Evolutionary conservation across 1,140 invertebrate genomes (phyloP).

Genomic region (Zaprionus gabonicus): DNA sequence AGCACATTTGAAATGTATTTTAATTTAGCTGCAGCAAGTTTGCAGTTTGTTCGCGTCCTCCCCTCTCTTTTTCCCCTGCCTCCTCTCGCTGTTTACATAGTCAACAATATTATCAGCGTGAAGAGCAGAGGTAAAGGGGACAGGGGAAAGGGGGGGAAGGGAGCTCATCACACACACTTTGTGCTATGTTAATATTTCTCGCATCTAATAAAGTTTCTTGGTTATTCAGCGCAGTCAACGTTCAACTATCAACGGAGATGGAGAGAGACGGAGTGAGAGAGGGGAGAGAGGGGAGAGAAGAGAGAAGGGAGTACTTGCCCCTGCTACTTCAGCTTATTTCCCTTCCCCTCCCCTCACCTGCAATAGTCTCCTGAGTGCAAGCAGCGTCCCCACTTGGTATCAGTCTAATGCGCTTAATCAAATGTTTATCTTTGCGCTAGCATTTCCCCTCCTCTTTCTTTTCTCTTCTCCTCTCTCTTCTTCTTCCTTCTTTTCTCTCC

Average conservation of each 20-base stretch:
- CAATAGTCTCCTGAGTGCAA: neutral
- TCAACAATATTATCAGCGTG: neutral
- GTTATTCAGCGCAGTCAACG: slow-evolving; percentile 34
- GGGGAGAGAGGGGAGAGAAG: too few relatives aligned
- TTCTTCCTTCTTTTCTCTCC: neutral
- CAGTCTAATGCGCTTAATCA: slow-evolving; percentile 75
- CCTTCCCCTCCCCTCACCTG: slow-evolving; percentile 37
- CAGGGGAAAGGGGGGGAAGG: neutral
- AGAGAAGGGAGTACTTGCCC: too few relatives aligned
- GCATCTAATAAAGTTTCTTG: slow-evolving; percentile 72
- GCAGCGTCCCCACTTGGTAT: slow-evolving; percentile 19
- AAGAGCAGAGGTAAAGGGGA: neutral
- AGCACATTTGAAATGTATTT: slow-evolving; percentile 69
- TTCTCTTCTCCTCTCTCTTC: neutral
- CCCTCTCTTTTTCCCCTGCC: slow-evolving; percentile 15
- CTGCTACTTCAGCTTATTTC: too few relatives aligned
- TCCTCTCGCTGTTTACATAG: slow-evolving; percentile 1
- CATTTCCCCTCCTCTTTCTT: neutral
- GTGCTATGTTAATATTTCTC: slow-evolving; percentile 70
- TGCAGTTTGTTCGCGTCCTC: slow-evolving; percentile 42
- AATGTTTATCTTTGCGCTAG: slow-evolving; percentile 72
- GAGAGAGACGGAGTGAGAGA: neutral
- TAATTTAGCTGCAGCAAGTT: slow-evolving; percentile 61
- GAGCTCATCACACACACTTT: slow-evolving; percentile 7
- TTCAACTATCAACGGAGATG: slow-evolving; percentile 39